Conservation (phyloP, 2,797 vertebrate species). For the Borostomias antarcticus region DNA sequence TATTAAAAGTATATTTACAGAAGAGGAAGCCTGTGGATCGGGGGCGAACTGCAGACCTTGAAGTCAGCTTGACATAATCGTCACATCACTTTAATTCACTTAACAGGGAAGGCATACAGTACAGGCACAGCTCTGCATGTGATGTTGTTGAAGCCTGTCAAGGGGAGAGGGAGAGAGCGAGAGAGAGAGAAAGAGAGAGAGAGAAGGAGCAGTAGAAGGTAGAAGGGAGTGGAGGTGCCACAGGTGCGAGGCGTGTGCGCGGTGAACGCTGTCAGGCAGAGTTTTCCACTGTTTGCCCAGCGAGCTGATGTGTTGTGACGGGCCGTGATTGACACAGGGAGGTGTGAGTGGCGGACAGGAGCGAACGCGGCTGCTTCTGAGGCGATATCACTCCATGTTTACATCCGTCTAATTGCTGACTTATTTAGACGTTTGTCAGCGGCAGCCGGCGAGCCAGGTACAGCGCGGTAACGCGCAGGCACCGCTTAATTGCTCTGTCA, state of each 20-base stretch:
- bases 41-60: no score
- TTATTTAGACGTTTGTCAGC: slow-evolving; percentile 69
- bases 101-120: neutral
- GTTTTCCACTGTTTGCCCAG: slow-evolving; percentile 69
- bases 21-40: no score
- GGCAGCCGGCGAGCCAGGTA: slow-evolving; percentile 62
- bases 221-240: slow-evolving; percentile 22
- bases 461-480: slow-evolving; percentile 52
- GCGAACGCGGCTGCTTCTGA: slow-evolving; percentile 57
- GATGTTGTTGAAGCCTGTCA: neutral
- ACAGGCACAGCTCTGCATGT: neutral
- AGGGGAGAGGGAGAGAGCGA: slow-evolving; percentile 9
- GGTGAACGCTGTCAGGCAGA: slow-evolving; percentile 57
- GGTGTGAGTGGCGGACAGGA: slow-evolving; percentile 65
- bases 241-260: slow-evolving; percentile 43
- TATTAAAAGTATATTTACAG: neutral
- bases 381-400: slow-evolving; percentile 58
- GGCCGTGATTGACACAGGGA: slow-evolving; percentile 73
- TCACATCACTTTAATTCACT: slow-evolving; percentile 7
- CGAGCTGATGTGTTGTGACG: slow-evolving; percentile 75
- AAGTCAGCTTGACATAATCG: neutral
- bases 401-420: slow-evolving; percentile 72
- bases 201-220: slow-evolving; percentile 1
- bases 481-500: slow-evolving; percentile 70
- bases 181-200: neutral